phyloP scores from a whole-genome alignment of 2,113 vertebrate species.

The Ammospiza caudacuta region DNA sequence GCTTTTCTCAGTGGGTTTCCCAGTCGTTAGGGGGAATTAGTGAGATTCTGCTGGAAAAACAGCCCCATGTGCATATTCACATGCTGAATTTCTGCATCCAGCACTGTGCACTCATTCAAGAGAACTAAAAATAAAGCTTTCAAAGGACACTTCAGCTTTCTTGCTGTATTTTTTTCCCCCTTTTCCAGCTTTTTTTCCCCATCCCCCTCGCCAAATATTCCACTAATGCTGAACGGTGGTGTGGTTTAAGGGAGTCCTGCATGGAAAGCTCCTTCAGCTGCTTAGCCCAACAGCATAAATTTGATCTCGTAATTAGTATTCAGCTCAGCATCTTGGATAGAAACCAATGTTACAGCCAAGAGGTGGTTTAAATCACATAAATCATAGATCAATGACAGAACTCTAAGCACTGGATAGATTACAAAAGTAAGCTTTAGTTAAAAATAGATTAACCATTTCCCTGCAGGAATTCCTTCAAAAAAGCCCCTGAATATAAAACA shows the following conservation, averaged over 20 bases:
- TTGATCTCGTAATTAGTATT: conserved; percentile 90
- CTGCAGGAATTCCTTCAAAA: conserved; percentile 71
- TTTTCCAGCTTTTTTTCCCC: neutral
- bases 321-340: conserved; percentile 84
- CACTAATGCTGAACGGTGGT: conserved; percentile 49
- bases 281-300: conserved; percentile 84
- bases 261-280: conserved; percentile 77
- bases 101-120: neutral
- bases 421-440: conserved; percentile 89
- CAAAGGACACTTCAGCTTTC: conserved; percentile 18
- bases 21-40: conserved; percentile 57
- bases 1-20: conserved; percentile 54
- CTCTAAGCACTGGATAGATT: conserved; percentile 84
- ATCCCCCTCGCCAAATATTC: conserved; percentile 7
- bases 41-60: conserved; percentile 49
- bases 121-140: conserved; percentile 40
- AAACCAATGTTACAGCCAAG: conserved; percentile 85
- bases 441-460: conserved; percentile 86
- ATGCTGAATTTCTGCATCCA: neutral
- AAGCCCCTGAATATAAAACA: conserved; percentile 63
- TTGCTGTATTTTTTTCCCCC: neutral
- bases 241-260: conserved; percentile 68
- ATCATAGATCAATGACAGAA: conserved; percentile 90
- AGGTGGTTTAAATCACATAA: conserved; percentile 87
- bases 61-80: neutral